phyloP scores from a whole-genome alignment of 2,888 invertebrate genomes.

The Ommatoiulus sabulosus region DNA sequence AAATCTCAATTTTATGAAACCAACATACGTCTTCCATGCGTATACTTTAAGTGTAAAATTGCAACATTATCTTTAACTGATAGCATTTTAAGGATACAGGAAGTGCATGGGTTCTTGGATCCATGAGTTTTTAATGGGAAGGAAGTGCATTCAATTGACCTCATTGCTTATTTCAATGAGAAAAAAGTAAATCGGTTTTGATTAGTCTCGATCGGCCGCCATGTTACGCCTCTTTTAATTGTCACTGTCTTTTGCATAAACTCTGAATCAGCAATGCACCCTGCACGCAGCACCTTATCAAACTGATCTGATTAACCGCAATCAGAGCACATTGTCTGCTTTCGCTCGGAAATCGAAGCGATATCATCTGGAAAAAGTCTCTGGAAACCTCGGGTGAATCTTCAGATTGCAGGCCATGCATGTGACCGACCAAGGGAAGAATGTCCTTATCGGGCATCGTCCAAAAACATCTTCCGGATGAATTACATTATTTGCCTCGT shows the following conservation, averaged over 20 bases:
- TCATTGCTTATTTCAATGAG: too few relatives aligned
- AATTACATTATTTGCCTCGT: conserved; percentile 27
- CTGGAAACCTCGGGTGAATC: background rate
- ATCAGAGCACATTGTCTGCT: conserved; percentile 4
- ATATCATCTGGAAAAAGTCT: background rate
- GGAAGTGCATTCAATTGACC: too few relatives aligned
- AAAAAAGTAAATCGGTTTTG: too few relatives aligned
- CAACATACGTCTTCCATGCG: too few relatives aligned
- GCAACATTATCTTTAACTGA: too few relatives aligned
- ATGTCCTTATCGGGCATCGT: conserved; percentile 8
- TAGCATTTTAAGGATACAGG: too few relatives aligned
- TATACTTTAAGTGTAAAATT: too few relatives aligned
- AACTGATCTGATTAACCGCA: conserved; percentile 21
- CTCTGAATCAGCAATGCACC: background rate
- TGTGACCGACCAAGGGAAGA: background rate
- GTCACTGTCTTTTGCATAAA: conserved; percentile 9
- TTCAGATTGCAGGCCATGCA: conserved; percentile 10
- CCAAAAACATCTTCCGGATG: conserved; percentile 24
- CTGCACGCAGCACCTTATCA: background rate
- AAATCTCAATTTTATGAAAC: too few relatives aligned
- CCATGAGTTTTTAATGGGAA: too few relatives aligned
- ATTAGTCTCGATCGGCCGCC: too few relatives aligned
- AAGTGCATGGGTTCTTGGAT: too few relatives aligned
- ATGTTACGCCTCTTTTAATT: too few relatives aligned
- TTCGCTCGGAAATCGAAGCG: background rate